Conservation (phyloP, 2,113 vertebrate genomes). For the Dipodomys merriami region DNA sequence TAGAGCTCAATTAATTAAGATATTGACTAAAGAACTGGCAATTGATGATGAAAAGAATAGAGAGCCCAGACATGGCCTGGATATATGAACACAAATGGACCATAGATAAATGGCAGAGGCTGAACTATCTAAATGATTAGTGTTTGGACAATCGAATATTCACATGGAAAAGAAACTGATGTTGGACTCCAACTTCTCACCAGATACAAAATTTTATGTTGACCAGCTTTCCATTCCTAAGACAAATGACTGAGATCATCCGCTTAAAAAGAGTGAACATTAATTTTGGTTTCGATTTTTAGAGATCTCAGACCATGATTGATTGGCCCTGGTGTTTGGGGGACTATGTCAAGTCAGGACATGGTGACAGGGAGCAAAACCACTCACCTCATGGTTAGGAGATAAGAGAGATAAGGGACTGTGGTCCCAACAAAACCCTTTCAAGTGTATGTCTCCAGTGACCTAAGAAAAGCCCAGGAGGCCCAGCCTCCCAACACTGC, state of each 20-base stretch:
- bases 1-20: constrained; percentile 20
- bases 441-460: no score
- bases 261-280: background rate
- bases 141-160: background rate
- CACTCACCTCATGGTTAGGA: background rate
- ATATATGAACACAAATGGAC: background rate
- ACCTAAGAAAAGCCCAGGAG: background rate
- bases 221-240: background rate
- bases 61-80: background rate
- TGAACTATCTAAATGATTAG: no score
- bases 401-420: background rate
- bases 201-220: background rate
- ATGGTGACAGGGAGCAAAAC: background rate
- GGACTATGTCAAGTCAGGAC: background rate
- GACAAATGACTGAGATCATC: background rate
- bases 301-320: background rate
- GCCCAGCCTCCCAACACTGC: background rate
- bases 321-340: background rate
- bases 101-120: background rate
- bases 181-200: background rate
- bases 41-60: background rate
- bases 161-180: background rate
- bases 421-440: no score
- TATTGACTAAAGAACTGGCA: background rate
- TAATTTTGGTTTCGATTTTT: background rate